Evolutionary conservation across 2,888 invertebrate genomes (phyloP), one percentile per base, ranked within the genome.

Genomic region (Deilephila porcellus): DNA sequence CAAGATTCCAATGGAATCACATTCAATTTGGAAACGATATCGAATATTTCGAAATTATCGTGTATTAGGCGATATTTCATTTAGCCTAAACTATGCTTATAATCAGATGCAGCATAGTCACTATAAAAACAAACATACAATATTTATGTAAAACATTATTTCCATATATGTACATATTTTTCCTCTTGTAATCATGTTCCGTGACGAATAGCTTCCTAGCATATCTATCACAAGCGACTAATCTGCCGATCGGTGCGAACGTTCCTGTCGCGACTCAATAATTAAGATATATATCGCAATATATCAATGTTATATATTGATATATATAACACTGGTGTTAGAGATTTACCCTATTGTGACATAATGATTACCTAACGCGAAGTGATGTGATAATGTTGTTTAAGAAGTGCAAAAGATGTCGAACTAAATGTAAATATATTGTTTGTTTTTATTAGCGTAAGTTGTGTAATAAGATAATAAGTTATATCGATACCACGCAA

Each of bases 381-480:
- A 56, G 75, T 37, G 56, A 8, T 37, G 63, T 60, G 17, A 73
- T 32, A 59, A 93, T 93, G 93, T 86, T 94, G 76, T 92, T 93
- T 75, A 90, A 89, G 80, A 92, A 91, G 82, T 94, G 94, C 85
- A 90, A 89, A 74, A 90, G 88, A 80, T 93, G 93, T 76, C 87
- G 92, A 11, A 90, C 81, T 73, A 91, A 91, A 87, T 89, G 93
- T 93, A 92, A 92, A 81, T 90, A 85, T 81, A 56, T 1, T 29
- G 72, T 79, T 64, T 64, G n/a, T 63, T 37, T 20, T 32, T 34
- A n/a, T 37, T 62, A 45, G 45, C 45, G 62, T 29, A 14, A 32
- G 32, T 32, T 32, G 32, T 62, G 29, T 17, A 62, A 29, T 1
- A 17, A 2, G 53, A 56, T 6, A n/a, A 6, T 17, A 5, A n/a